phyloP scores from a whole-genome alignment of 2,113 vertebrate genomes.

The Catharus minimus region DNA sequence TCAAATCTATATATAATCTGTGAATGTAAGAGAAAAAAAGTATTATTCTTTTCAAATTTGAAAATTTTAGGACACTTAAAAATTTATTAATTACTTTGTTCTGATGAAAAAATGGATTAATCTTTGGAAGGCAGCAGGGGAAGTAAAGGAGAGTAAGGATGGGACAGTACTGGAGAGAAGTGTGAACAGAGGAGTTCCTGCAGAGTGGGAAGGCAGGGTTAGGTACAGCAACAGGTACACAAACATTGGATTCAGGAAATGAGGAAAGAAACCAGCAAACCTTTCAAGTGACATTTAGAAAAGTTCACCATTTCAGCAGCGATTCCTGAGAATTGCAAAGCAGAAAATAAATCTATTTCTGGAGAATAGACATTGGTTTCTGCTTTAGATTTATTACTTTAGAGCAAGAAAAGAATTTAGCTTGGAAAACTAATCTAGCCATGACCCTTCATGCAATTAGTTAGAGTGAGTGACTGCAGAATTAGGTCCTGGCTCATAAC shows the following conservation, averaged over 20 bases:
- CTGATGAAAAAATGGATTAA: background rate
- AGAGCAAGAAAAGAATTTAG: background rate
- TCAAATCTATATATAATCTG: background rate
- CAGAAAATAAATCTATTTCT: conserved; percentile 33
- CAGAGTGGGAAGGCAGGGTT: background rate
- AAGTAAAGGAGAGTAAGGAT: background rate
- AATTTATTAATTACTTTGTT: background rate
- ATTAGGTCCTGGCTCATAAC: background rate
- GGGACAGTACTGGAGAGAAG: background rate
- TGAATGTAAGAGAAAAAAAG: background rate
- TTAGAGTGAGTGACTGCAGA: background rate
- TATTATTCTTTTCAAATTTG: background rate
- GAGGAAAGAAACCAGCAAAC: conserved; percentile 12
- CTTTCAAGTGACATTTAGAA: conserved; percentile 60
- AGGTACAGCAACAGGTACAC: background rate
- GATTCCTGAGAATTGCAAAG: background rate
- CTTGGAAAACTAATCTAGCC: background rate
- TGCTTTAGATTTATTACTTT: conserved; percentile 18
- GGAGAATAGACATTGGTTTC: background rate
- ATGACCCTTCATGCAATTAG: background rate
- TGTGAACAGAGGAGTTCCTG: background rate
- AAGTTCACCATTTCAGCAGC: conserved; percentile 42
- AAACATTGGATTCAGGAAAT: background rate
- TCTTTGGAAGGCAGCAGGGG: background rate
- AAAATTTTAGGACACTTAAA: background rate